These are phyloP conservation scores for Alexandromys fortis DNA, from an alignment of 2,113 vertebrate genomes.

Conservation along the genomic window DNA sequence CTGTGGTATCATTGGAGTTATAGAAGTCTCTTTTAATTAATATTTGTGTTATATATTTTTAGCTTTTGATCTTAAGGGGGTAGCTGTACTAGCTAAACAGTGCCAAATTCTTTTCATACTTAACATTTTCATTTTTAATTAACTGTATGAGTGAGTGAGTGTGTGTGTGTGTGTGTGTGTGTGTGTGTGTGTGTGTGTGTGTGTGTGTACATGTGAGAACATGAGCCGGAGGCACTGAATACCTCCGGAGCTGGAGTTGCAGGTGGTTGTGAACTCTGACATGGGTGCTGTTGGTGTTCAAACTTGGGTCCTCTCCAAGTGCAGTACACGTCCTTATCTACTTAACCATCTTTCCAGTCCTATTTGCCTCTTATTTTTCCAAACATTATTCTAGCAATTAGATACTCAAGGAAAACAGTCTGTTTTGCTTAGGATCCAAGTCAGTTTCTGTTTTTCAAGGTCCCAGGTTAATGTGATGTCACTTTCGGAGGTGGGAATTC, in stretches of 20 bases:
- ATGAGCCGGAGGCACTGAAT: neutral
- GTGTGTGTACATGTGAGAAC: no score
- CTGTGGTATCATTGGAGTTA: neutral
- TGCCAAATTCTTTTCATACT: neutral
- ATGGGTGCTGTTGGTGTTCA: no score
- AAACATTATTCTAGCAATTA: conserved; percentile 23
- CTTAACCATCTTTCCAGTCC: neutral
- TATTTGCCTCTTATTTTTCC: neutral
- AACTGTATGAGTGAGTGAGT: neutral
- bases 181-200: neutral
- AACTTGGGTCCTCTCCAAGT: neutral
- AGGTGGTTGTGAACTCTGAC: neutral
- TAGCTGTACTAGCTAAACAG: neutral
- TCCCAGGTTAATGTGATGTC: neutral
- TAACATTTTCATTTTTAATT: neutral
- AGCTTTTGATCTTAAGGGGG: conserved; percentile 8
- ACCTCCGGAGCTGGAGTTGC: neutral
- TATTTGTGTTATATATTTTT: conserved; percentile 11
- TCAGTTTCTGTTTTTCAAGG: neutral
- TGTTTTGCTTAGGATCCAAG: neutral
- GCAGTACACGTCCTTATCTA: neutral
- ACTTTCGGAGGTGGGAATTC: neutral
- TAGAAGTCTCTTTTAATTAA: conserved; percentile 20
- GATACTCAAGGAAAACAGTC: conserved; percentile 34
- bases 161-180: neutral